phyloP scores from a whole-genome alignment of 2,888 invertebrate species.

The Dasysyrphus tricinctus region DNA sequence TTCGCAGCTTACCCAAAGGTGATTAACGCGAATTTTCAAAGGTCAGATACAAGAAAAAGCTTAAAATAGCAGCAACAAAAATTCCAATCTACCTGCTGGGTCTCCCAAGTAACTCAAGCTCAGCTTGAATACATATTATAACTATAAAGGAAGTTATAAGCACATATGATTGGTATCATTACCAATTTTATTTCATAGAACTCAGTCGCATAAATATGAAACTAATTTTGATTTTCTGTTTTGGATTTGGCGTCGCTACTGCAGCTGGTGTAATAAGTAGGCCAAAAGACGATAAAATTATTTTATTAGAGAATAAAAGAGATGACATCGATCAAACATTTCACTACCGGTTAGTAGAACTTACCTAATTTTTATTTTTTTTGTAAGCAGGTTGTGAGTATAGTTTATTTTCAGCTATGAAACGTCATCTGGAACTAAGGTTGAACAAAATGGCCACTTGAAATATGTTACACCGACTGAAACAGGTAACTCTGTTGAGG shows the following conservation, averaged over 20 bases:
- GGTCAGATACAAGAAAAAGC: background rate
- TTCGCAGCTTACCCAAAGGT: background rate
- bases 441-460: constrained; percentile 85
- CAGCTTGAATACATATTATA: constrained; percentile 34
- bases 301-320: constrained; percentile 3
- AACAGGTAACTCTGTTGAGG: constrained; percentile 85
- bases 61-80: constrained; percentile 1
- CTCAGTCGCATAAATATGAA: constrained; percentile 20
- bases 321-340: constrained; percentile 15
- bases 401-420: constrained; percentile 84
- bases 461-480: constrained; percentile 80
- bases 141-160: constrained; percentile 56
- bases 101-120: background rate
- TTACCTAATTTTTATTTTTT: background rate
- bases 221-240: background rate
- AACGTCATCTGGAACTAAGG: constrained; percentile 86
- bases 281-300: constrained; percentile 7
- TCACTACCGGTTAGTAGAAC: constrained; percentile 5
- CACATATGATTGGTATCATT: constrained; percentile 11
- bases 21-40: background rate
- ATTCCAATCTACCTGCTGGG: background rate
- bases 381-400: background rate
- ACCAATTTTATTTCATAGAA: background rate
- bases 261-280: constrained; percentile 3
- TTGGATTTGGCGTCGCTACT: constrained; percentile 5